Evolutionary conservation across 1,140 invertebrate species (phyloP).

Genomic region (Drosophila mojavensis): DNA sequence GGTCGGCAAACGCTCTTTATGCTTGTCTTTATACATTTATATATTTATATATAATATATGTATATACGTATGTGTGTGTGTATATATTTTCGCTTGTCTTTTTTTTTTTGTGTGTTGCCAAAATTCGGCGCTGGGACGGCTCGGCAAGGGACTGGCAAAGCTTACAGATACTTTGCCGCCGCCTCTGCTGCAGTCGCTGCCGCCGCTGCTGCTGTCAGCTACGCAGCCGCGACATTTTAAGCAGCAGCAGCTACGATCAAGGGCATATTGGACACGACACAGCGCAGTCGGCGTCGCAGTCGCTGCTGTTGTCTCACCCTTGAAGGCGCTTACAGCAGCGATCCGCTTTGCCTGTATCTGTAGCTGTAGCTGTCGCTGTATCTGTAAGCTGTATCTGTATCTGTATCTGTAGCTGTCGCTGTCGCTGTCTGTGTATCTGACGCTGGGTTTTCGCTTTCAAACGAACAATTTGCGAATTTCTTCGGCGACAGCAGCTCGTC

Average conservation of each 20-base stretch:
- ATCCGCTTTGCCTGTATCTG: slow-evolving; percentile 49
- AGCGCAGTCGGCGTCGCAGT: slow-evolving; percentile 16
- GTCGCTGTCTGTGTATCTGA: slow-evolving; percentile 51
- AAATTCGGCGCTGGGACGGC: slow-evolving; percentile 51
- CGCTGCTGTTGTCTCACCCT: slow-evolving; percentile 67
- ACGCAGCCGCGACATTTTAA: slow-evolving; percentile 59
- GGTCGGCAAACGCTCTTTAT: slow-evolving; percentile 48
- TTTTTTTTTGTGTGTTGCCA: slow-evolving; percentile 58
- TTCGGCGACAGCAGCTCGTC: slow-evolving; percentile 52
- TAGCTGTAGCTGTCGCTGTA: slow-evolving; percentile 45
- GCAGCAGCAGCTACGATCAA: slow-evolving; percentile 60
- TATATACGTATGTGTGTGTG: neutral
- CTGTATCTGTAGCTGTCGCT: slow-evolving; percentile 55
- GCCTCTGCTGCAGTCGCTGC: slow-evolving; percentile 19
- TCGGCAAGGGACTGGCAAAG: slow-evolving; percentile 60
- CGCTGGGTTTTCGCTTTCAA: slow-evolving; percentile 79
- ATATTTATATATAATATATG: neutral
- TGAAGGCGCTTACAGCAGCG: slow-evolving; percentile 72
- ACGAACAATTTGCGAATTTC: slow-evolving; percentile 79
- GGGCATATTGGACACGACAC: slow-evolving; percentile 75
- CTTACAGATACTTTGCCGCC: slow-evolving; percentile 58
- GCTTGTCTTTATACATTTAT: slow-evolving; percentile 31
- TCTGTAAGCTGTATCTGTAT: slow-evolving; percentile 58
- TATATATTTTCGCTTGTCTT: slow-evolving; percentile 23
- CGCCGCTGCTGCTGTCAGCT: slow-evolving; percentile 21